A percentile compares a stretch with the other conserved stretches of the same genome.
Conservation (phyloP, 2,113 vertebrate genomes). For the Gallinago undulata region DNA sequence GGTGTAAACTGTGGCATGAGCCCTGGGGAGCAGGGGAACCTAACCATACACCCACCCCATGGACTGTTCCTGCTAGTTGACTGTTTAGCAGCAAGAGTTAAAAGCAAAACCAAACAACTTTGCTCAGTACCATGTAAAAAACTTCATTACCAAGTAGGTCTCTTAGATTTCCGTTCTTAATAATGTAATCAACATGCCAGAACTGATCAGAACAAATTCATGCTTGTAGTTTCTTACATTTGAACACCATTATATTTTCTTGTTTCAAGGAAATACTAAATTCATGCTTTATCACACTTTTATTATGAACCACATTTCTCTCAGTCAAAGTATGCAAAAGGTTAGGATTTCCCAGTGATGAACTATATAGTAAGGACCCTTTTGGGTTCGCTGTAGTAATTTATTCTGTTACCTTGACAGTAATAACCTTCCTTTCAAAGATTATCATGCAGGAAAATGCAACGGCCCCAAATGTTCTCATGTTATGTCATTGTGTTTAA, state of each 20-base stretch:
- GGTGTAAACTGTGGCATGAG: accelerated
- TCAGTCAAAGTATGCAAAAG: background rate
- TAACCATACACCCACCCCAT: accelerated
- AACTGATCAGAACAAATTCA: background rate
- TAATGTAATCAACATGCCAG: background rate
- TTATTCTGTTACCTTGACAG: background rate
- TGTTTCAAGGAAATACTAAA: background rate
- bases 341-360: background rate
- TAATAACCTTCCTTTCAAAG: background rate
- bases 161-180: background rate
- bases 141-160: background rate
- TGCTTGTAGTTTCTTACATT: background rate
- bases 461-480: background rate
- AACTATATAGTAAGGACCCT: background rate
- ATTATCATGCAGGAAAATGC: background rate
- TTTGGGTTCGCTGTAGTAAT: accelerated
- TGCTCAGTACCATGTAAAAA: background rate
- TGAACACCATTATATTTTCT: background rate
- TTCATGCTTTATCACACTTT: background rate
- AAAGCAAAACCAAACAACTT: background rate
- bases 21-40: background rate
- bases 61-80: background rate
- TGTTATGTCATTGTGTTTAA: background rate
- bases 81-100: background rate
- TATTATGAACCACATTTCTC: background rate